Evolutionary conservation across 2,797 vertebrate genomes (phyloP), one percentile per base, ranked within the genome.

Genomic region (Melanotaenia nigrans): DNA sequence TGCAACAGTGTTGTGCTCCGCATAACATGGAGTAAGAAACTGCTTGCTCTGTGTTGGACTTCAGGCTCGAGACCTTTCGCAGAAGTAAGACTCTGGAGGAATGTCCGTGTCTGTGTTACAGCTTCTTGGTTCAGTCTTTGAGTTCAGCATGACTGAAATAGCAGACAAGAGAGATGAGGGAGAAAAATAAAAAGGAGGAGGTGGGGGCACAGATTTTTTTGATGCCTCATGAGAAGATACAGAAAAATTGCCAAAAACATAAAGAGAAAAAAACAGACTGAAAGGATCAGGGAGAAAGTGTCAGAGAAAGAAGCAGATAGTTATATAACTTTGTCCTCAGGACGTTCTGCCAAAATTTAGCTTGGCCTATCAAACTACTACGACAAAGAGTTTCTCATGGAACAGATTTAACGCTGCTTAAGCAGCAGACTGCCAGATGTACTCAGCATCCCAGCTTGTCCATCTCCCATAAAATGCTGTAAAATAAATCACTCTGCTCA

Each of bases 311-410:
- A 78, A 60, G 1, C 65, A 25, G 65, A 28, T 73, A 11, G 76
- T 91, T 89, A 90, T 33, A 67, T 82, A 90, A 92, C 81, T 64
- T 71, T 71, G 79, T 89, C 86, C 78, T 85, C 58, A 71, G 62
- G 73, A 68, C 71, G 14, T 78, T 54, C 72, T 79, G 86, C 89
- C 88, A 89, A 70, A 86, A 79, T 58, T 75, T 42, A n/a, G 38
- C 87, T 87, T 78, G 87, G 84, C 85, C 78, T 32, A 51, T 33
- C 71, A 45, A 49, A 1, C 75, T 83, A 89, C 82, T 25, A 80
- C 64, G 65, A 61, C 74, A 49, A 71, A 82, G 77, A 87, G 80
- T 83, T 89, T 91, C 85, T 89, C 89, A 88, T 87, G 87, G 85
- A 91, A 68, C 80, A 78, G 79, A 90, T 90, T 88, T 88, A 85